These are phyloP conservation scores for Acanthosepion esculentum DNA, from an alignment of 2,888 invertebrate genomes.

Conservation along the genomic window DNA sequence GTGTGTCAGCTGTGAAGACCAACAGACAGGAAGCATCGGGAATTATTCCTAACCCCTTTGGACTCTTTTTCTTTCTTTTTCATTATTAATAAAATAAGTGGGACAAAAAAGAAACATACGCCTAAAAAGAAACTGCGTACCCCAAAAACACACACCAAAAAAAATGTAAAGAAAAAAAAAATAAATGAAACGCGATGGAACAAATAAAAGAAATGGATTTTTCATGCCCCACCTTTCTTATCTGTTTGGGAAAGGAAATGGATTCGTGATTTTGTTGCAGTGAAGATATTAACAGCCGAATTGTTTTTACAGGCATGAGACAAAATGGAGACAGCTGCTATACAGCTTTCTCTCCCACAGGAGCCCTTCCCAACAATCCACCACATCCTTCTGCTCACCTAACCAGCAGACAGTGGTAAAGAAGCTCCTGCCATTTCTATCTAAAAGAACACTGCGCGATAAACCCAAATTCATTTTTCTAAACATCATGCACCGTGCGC, in stretches of 20 bases:
- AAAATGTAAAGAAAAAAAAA: background rate
- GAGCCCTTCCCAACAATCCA: background rate
- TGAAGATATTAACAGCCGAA: background rate
- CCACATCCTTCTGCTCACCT: background rate
- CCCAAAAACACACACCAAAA: background rate
- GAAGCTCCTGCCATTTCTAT: background rate
- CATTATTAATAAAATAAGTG: no score
- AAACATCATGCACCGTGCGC: background rate
- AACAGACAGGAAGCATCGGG: no score
- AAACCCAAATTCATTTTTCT: conserved; percentile 8
- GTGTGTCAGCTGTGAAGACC: no score
- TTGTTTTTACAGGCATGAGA: conserved; percentile 23
- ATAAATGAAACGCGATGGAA: background rate
- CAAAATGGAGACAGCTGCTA: background rate
- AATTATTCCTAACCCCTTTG: no score
- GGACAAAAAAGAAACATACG: no score
- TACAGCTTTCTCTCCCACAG: background rate
- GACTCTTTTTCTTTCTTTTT: no score
- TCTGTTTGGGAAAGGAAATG: background rate
- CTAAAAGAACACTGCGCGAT: conserved; percentile 21
- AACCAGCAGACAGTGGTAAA: conserved; percentile 8
- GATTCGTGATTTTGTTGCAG: conserved; percentile 33
- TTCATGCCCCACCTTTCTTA: background rate
- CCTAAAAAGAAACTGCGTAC: no score
- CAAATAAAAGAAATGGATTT: background rate